Base-by-base conservation (phyloP, 1,140 invertebrate genomes). In the Linepithema humile region DNA sequence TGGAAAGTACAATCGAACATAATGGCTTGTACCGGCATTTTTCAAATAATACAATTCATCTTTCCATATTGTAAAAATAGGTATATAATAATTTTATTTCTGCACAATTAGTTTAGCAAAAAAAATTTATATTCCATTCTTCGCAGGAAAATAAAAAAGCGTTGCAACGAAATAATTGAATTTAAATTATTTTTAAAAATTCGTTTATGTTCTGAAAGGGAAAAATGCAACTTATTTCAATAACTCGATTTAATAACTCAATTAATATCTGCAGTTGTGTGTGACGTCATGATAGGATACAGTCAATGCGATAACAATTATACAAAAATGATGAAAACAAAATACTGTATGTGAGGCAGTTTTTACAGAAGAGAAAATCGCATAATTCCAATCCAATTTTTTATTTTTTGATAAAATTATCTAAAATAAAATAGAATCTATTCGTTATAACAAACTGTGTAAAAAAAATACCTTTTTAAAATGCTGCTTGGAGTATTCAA, bases 1-100 rank as follows among this genome's bases (percentile, higher is more conserved):
- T 53, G 32, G 62, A 67, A 67, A 53, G 45, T 23, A n/a, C 35
- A 74, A 73, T 73, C 50, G 29, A 74, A 40, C 17, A 43, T 5
- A 17, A n/a, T 35, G 48, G 12, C 23, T 69, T 78, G 35, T 45
- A 20, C 60, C 12, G 20, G 20, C 23, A 29, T 40, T 78, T 55
- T 69, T 23, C 5, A 10, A 23, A 65, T 23, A 40, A 23, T 62
- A 45, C n/a, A n/a, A n/a, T n/a, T n/a, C n/a, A n/a, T n/a, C n/a
- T n/a, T n/a, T n/a, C n/a, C n/a, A n/a, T n/a, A n/a, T 50, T 50
- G n/a, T 17, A 50, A 23, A 12, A 35, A 35, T 35, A 10, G n/a
- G 35, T 10, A 55, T 38, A 32, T 2, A 20, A 7, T 23, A 20
- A 48, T 69, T 67, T 69, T 48, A n/a, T 20, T 1, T 43, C 26